These are phyloP conservation scores for Lepus europaeus DNA, from an alignment of 2,113 vertebrate genomes.

Conservation along the genomic window DNA sequence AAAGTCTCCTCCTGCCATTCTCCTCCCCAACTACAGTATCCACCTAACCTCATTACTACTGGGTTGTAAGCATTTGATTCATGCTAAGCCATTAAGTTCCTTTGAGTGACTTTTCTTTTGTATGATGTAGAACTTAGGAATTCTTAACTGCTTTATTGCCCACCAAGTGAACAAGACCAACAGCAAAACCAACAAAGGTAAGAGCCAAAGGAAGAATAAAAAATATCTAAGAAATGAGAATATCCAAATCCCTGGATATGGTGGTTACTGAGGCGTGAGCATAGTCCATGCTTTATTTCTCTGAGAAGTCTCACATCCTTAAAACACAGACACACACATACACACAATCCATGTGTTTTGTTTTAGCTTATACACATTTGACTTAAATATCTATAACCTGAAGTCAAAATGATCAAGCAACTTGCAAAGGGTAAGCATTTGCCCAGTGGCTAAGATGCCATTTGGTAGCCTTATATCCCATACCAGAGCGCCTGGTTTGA, in stretches of 20 bases:
- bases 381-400: not conserved
- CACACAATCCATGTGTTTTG: not conserved
- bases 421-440: not conserved
- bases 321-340: not conserved
- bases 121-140: not conserved
- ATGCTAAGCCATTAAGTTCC: not conserved
- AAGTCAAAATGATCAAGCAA: constrained; percentile 35
- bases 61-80: not conserved
- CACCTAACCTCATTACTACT: not conserved
- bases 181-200: not conserved
- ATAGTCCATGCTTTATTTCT: constrained; percentile 35
- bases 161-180: not conserved
- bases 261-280: not conserved
- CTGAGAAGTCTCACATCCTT: not conserved
- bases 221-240: not conserved
- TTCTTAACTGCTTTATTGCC: not conserved
- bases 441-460: too few relatives aligned
- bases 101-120: not conserved
- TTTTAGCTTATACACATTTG: not conserved
- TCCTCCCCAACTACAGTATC: not conserved
- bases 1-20: not conserved
- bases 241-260: not conserved
- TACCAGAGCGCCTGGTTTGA: too few relatives aligned
- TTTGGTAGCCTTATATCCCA: too few relatives aligned
- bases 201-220: not conserved